These are phyloP conservation scores for Campaea margaritaria DNA, from an alignment of 2,888 invertebrate genomes.

Conservation along the genomic window DNA sequence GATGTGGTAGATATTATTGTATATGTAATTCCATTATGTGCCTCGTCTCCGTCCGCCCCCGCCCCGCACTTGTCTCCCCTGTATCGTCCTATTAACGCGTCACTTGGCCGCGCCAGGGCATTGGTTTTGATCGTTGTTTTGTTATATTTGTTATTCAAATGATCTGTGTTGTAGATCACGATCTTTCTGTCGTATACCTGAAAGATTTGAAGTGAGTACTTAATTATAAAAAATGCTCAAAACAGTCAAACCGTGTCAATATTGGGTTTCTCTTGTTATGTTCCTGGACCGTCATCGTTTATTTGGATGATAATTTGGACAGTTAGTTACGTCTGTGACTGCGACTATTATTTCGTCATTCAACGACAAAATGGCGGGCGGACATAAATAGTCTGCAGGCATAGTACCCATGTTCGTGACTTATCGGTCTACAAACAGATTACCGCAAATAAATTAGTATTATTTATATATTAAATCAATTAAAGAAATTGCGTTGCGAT, in stretches of 20 bases:
- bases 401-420: constrained; percentile 62
- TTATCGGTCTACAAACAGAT: constrained; percentile 67
- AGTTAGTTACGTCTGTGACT: constrained; percentile 38
- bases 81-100: constrained; percentile 72
- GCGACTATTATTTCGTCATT: constrained; percentile 68
- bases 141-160: constrained; percentile 72
- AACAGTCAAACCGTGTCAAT: not conserved
- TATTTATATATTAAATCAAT: too few relatives aligned
- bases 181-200: constrained; percentile 41
- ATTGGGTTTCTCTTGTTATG: not conserved
- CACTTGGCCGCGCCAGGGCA: constrained; percentile 74
- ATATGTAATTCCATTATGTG: constrained; percentile 82
- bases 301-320: constrained; percentile 13
- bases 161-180: constrained; percentile 65
- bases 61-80: constrained; percentile 65
- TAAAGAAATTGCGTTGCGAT: too few relatives aligned
- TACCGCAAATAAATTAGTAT: constrained; percentile 37
- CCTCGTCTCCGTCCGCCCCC: constrained; percentile 77
- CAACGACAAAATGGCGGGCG: constrained; percentile 79
- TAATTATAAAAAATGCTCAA: constrained; percentile 4
- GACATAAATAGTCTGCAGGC: constrained; percentile 70
- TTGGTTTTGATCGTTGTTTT: constrained; percentile 73
- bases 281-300: constrained; percentile 2
- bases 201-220: constrained; percentile 18
- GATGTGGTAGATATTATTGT: constrained; percentile 54